phyloP scores from a whole-genome alignment of 1,140 invertebrate species.

The Euglossa dilemma region DNA sequence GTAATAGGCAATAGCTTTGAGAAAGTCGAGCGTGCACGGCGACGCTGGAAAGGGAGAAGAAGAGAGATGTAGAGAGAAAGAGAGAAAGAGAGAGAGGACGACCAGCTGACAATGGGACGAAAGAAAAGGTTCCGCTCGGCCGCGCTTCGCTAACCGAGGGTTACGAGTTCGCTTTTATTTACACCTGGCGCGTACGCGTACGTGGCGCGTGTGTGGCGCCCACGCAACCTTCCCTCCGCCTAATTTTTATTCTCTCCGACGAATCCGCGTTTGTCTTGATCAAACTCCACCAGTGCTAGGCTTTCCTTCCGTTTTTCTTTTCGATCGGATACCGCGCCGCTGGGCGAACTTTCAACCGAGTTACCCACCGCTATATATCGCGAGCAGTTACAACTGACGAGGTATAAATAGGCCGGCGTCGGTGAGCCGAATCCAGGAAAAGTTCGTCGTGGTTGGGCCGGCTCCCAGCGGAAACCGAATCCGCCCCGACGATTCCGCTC shows the following conservation, averaged over 20 bases:
- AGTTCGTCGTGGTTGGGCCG: slow-evolving; percentile 27
- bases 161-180: slow-evolving; percentile 60
- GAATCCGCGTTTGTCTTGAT: background rate
- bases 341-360: slow-evolving; percentile 32
- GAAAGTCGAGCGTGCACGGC: slow-evolving; percentile 39
- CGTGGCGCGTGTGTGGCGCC: slow-evolving; percentile 12
- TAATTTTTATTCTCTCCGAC: background rate
- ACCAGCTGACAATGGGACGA: slow-evolving; percentile 61
- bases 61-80: slow-evolving; percentile 23
- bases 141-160: slow-evolving; percentile 54
- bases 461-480: slow-evolving; percentile 12
- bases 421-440: slow-evolving; percentile 59
- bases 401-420: slow-evolving; percentile 60
- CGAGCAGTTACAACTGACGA: slow-evolving; percentile 41
- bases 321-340: slow-evolving; percentile 22
- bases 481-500: background rate
- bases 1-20: slow-evolving; percentile 47
- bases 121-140: slow-evolving; percentile 58
- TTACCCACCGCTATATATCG: slow-evolving; percentile 15
- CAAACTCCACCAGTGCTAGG: too few species aligned
- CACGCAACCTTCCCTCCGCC: slow-evolving; percentile 43
- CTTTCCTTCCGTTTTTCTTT: slow-evolving; percentile 5
- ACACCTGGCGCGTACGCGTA: slow-evolving; percentile 56
- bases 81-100: slow-evolving; percentile 15
- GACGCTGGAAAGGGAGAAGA: slow-evolving; percentile 21